A percentile compares a stretch with the other conserved stretches of the same genome.
phyloP scores from a whole-genome alignment of 2,888 invertebrate genomes.

The Nemotelus nigrinus region DNA sequence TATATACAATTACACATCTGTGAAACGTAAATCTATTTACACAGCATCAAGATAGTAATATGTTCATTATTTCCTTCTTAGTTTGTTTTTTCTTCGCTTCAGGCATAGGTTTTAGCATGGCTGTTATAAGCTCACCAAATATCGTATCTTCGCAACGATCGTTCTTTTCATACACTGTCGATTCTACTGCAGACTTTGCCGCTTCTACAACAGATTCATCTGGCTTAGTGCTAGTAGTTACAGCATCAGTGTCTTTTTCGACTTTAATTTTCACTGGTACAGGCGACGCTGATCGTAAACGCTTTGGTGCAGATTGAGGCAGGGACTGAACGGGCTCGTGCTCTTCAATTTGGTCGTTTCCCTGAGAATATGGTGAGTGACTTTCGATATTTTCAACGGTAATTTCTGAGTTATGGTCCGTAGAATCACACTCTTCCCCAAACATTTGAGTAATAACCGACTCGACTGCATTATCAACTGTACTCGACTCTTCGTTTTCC shows the following conservation, averaged over 20 bases:
- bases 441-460: not conserved
- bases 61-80: constrained; percentile 58
- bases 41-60: constrained; percentile 53
- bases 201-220: not conserved
- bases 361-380: not conserved
- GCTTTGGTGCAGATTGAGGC: not conserved
- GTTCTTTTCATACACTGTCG: not conserved
- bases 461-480: not conserved
- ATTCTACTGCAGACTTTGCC: not conserved
- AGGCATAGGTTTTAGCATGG: constrained; percentile 56
- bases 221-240: not conserved
- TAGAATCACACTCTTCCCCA: constrained; percentile 3
- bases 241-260: not conserved
- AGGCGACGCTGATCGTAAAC: not conserved
- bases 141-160: constrained; percentile 57
- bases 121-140: constrained; percentile 58
- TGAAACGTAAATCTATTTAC: too few species aligned
- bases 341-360: not conserved
- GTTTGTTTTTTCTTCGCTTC: constrained; percentile 54
- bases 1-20: too few species aligned
- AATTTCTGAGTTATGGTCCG: not conserved
- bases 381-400: too few species aligned
- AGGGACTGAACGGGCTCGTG: not conserved
- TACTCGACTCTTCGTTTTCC: not conserved
- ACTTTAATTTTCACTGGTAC: not conserved